Base-by-base conservation (phyloP, 2,888 invertebrate species). In the Lysandra bellargus region DNA sequence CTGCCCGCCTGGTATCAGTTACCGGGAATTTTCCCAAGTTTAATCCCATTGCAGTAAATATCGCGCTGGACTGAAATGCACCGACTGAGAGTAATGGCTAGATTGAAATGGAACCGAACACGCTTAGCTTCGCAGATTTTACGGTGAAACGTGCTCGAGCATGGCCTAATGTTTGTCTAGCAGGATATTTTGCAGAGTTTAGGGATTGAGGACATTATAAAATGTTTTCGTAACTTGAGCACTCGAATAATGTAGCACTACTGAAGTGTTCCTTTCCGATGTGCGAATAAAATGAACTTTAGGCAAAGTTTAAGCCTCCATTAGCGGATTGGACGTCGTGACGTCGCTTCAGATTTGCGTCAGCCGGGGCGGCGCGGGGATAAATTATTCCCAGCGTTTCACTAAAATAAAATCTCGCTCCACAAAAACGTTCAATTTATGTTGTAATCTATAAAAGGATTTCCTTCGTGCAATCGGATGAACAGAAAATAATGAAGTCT, bases 281-380 rank as follows among this genome's bases (percentile, higher is more conserved):
- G 80, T 83, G 80, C 81, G 91, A 87, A 87, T 89, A 86, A 83
- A 80, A 80, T 80, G 84, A 85, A 85, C 86, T 53, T 76, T 89
- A 89, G 90, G 87, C 87, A 88, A 88, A 90, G 86, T 90, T 89
- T 87, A 89, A 89, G 88, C 84, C 87, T 85, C 91, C 91, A 92
- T 92, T 92, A 92, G 90, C 83, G 87, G 89, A 92, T 92, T 92
- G 92, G 89, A 86, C 85, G 85, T 83, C 84, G 84, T 85, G 86
- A 86, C 85, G 91, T 91, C 91, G 89, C 84, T 82, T 79, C 85
- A 88, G 91, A 90, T 91, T 90, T 90, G 85, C 86, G 82, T 82
- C 76, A 76, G 33, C 53, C 33, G 57, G 33, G 33, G 30, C 74
- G 7, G 75, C 53, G 76, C 23, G 33, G 53, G 73, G 79, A 79